Percentiles rank a stretch among this genome's conserved stretches.
Evolutionary conservation across 2,888 invertebrate genomes (phyloP).

Genomic region (Ichneumoninae sp.): DNA sequence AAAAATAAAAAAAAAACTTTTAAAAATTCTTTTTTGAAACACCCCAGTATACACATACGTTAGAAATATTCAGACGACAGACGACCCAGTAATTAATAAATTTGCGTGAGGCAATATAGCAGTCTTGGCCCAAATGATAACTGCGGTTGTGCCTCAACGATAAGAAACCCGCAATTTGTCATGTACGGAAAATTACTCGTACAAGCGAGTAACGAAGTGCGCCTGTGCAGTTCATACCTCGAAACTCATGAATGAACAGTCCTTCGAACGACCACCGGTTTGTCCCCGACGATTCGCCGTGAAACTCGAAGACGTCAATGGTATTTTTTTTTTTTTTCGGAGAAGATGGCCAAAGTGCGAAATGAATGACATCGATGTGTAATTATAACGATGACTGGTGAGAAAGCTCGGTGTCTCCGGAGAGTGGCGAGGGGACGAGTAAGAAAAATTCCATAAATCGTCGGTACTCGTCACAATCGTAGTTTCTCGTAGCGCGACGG

Average conservation of each 20-base stretch:
- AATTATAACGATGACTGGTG: constrained; percentile 65
- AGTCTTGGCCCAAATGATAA: too few relatives aligned
- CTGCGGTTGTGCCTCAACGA: background rate
- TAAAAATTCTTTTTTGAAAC: too few relatives aligned
- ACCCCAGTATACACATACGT: too few relatives aligned
- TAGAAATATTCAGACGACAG: too few relatives aligned
- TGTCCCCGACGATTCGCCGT: constrained; percentile 46
- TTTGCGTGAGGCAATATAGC: too few relatives aligned
- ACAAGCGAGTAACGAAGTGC: constrained; percentile 1
- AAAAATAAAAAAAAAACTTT: too few relatives aligned
- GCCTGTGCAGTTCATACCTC: background rate
- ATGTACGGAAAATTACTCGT: background rate
- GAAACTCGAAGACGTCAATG: constrained; percentile 17
- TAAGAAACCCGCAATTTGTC: background rate
- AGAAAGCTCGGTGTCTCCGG: constrained; percentile 59
- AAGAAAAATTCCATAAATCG: constrained; percentile 60
- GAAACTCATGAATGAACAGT: constrained; percentile 55
- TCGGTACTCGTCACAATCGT: constrained; percentile 47
- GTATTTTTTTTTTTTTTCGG: background rate
- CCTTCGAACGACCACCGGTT: constrained; percentile 20
- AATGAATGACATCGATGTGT: constrained; percentile 15
- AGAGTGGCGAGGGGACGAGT: constrained; percentile 21
- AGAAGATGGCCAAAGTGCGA: background rate
- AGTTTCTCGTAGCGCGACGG: constrained; percentile 23
- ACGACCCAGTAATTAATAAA: too few relatives aligned